Evolutionary conservation across 1,140 invertebrate genomes (phyloP).

Genomic region (Rhyzopertha dominica): DNA sequence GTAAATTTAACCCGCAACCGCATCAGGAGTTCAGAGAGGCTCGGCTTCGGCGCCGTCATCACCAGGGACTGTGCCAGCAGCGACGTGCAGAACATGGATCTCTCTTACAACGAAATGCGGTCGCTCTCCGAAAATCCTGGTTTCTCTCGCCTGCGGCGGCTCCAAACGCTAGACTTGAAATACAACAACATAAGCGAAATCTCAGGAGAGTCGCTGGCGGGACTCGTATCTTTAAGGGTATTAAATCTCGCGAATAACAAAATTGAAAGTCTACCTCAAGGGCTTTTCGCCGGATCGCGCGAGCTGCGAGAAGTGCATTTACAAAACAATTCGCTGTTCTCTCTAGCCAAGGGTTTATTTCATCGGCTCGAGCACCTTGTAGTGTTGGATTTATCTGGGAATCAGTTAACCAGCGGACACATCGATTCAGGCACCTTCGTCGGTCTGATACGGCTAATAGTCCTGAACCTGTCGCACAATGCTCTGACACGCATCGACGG

Average conservation of each 20-base stretch:
- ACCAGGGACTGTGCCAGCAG: constrained; percentile 49
- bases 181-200: constrained; percentile 80
- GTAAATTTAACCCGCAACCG: constrained; percentile 80
- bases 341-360: constrained; percentile 75
- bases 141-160: constrained; percentile 62
- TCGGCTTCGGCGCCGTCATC: constrained; percentile 56
- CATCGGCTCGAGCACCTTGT: constrained; percentile 76
- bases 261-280: constrained; percentile 69
- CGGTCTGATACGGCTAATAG: constrained; percentile 75
- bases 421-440: constrained; percentile 78
- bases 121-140: constrained; percentile 66
- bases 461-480: constrained; percentile 82
- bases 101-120: constrained; percentile 73
- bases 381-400: constrained; percentile 80
- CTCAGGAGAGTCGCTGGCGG: constrained; percentile 68
- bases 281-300: constrained; percentile 68
- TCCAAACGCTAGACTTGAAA: constrained; percentile 73
- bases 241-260: constrained; percentile 82
- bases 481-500: constrained; percentile 74
- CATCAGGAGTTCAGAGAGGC: constrained; percentile 64
- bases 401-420: constrained; percentile 76
- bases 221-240: constrained; percentile 66
- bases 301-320: constrained; percentile 79
- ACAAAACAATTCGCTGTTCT: constrained; percentile 73
- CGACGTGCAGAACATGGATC: constrained; percentile 66